phyloP scores from a whole-genome alignment of 2,888 invertebrate genomes.

The Agrilus cyanescens region DNA sequence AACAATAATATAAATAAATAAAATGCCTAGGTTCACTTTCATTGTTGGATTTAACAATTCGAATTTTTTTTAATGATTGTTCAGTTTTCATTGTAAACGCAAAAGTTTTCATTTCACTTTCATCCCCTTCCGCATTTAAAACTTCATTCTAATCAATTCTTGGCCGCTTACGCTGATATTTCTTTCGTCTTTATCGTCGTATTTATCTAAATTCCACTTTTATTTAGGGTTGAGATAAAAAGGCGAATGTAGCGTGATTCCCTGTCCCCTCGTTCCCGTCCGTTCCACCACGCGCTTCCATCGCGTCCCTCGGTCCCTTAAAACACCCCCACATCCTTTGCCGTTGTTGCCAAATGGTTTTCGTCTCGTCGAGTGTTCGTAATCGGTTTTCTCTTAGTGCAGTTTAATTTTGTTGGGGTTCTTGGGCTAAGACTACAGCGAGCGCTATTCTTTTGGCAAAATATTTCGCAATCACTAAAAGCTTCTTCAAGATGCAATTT shows the following conservation, averaged over 20 bases:
- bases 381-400: constrained; percentile 22
- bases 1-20: no score
- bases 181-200: constrained; percentile 30
- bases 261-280: no score
- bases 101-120: no score
- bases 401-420: constrained; percentile 22
- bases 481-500: no score
- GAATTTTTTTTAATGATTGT: no score
- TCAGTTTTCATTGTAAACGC: no score
- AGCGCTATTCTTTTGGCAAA: not conserved
- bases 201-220: constrained; percentile 35
- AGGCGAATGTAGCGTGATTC: constrained; percentile 10
- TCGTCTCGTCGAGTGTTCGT: constrained; percentile 24
- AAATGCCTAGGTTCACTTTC: no score
- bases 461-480: no score
- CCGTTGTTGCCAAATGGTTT: constrained; percentile 27
- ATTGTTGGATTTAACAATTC: no score
- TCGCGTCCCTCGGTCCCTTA: not conserved
- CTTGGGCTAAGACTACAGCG: not conserved
- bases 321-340: constrained; percentile 11
- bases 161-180: constrained; percentile 33
- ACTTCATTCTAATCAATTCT: constrained; percentile 36
- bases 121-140: constrained; percentile 18
- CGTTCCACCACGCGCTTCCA: no score
- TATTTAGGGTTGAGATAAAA: constrained; percentile 30